Percentiles rank a stretch among this genome's conserved stretches.
phyloP scores from a whole-genome alignment of 2,888 invertebrate genomes.

The Dascillus cervinus region DNA sequence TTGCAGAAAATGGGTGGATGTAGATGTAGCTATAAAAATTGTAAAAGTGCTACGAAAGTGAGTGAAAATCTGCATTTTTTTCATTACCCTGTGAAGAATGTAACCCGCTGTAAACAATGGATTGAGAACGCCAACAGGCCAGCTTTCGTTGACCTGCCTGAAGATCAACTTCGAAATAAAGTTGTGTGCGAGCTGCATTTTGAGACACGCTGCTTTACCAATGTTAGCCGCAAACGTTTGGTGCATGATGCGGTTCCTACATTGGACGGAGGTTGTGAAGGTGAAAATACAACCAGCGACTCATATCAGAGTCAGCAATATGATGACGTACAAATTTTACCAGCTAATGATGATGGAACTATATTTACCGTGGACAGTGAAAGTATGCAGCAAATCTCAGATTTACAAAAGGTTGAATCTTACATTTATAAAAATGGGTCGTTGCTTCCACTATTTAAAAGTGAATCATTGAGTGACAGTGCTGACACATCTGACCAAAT shows the following conservation, averaged over 20 bases:
- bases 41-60: constrained; percentile 43
- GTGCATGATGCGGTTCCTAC: constrained; percentile 51
- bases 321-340: constrained; percentile 21
- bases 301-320: constrained; percentile 4
- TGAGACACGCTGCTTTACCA: constrained; percentile 47
- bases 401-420: not conserved
- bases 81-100: constrained; percentile 55
- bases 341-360: constrained; percentile 34
- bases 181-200: constrained; percentile 56
- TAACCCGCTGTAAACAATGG: constrained; percentile 51
- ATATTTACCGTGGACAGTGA: constrained; percentile 35
- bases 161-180: constrained; percentile 53
- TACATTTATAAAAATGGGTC: not conserved
- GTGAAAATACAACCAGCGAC: constrained; percentile 3
- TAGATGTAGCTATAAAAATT: constrained; percentile 51
- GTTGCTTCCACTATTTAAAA: not conserved
- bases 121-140: constrained; percentile 48
- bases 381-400: constrained; percentile 23
- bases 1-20: constrained; percentile 52
- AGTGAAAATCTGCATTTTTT: constrained; percentile 49
- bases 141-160: constrained; percentile 47
- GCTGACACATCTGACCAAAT: not conserved
- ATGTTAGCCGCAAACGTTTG: constrained; percentile 49
- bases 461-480: not conserved
- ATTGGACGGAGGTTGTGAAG: constrained; percentile 33